Evolutionary conservation across 1,140 invertebrate species (phyloP), one percentile per base, ranked within the genome.

Genomic region (Ceratitis capitata): DNA sequence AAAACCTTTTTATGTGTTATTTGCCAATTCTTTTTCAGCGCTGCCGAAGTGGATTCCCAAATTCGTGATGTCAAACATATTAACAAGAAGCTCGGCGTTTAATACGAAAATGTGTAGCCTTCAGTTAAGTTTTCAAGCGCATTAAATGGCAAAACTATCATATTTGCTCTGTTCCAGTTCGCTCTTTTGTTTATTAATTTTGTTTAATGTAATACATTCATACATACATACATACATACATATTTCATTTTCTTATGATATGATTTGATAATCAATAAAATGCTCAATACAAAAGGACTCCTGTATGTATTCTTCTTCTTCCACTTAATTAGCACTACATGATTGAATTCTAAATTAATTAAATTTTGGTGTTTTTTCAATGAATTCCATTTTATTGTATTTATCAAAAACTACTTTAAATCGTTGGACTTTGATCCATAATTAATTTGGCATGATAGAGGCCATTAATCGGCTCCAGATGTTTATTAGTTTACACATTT

Each of bases 61-160:
- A 88, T 91, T 32, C 88, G 86, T 23, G 90, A 91, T 86, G 86
- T 90, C 0, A 91, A 91, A 85, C 89, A 90, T 29, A 91, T 91
- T 16, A 91, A 91, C 74, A 90, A 91, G 56, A 87, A 90, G 47
- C 85, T 91, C 42, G 89, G 89, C 10, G 64, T 88, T 12, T 91
- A 86, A 88, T 23, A 32, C 45, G 3, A 53, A 26, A 85, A 53
- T 23, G 78, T 39, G 29, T 83, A 83, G 39, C n/a, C 69, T 5
- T 26, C 26, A 45, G 7, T 23, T 42, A 19, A 69, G 64, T 69
- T 69, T 42, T 26, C 32, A 7, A 61, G 32, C 29, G 32, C 32
- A 58, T 0, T 16, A 26, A 47, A 45, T 19, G 9, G 12, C 6
- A 78, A 45, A 45, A 47, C 19, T 10, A 26, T 45, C 42, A 78